A percentile compares a stretch with the other conserved stretches of the same genome.
phyloP scores from a whole-genome alignment of 1,140 invertebrate genomes.

The Hirudo medicinalis region DNA sequence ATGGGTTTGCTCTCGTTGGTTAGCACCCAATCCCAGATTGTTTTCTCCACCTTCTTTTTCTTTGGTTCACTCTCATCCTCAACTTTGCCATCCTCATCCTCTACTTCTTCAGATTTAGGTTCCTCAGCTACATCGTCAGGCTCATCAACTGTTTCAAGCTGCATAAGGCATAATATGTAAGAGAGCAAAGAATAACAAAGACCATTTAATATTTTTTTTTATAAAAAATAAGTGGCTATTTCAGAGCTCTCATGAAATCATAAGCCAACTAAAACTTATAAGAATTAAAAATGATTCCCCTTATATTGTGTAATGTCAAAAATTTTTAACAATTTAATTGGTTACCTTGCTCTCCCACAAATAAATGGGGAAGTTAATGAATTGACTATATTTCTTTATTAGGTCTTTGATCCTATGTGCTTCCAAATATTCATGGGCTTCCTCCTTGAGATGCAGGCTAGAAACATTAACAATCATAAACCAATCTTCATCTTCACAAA shows the following conservation, averaged over 20 bases:
- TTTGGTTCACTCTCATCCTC: conserved; percentile 61
- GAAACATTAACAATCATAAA: conserved; percentile 26
- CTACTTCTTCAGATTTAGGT: conserved; percentile 43
- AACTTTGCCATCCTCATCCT: conserved; percentile 39
- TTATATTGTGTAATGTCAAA: background rate
- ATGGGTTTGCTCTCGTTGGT: conserved; percentile 93
- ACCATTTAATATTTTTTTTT: background rate
- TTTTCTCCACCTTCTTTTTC: conserved; percentile 85
- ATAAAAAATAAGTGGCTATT: background rate
- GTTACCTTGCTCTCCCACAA: conserved; percentile 75
- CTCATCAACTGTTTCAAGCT: conserved; percentile 45
- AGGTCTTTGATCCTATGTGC: conserved; percentile 74
- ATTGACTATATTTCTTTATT: conserved; percentile 96
- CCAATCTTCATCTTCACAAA: background rate
- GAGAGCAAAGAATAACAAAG: background rate
- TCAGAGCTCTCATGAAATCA: background rate
- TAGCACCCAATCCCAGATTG: conserved; percentile 93
- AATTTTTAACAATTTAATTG: conserved; percentile 10
- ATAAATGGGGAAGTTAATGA: conserved; percentile 97
- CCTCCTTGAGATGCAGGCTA: conserved; percentile 83
- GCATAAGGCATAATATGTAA: background rate
- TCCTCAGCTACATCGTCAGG: conserved; percentile 38
- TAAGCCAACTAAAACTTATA: background rate
- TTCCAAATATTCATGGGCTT: conserved; percentile 88
- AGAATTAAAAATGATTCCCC: conserved; percentile 16